A percentile compares a stretch with the other conserved stretches of the same genome.
Evolutionary conservation across 37 sponge, comb jelly and placozoan species (phyloP).

Genomic region (Theonella swinhoei): DNA sequence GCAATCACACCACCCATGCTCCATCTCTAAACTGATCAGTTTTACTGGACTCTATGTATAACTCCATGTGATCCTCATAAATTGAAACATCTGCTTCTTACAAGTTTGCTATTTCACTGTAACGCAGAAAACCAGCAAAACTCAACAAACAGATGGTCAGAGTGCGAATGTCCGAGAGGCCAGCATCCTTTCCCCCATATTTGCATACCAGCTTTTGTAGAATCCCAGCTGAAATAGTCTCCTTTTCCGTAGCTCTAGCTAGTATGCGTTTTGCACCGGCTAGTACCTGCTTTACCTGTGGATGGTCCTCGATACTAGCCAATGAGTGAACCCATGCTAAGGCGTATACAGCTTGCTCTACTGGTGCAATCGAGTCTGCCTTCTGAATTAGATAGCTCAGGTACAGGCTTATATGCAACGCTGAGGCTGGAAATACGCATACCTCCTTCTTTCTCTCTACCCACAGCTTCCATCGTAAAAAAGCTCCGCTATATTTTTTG

Average conservation of each 20-base stretch:
- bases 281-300: background rate
- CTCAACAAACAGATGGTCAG: background rate
- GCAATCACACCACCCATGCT: slow-evolving; percentile 21
- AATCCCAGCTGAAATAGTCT: slow-evolving; percentile 1
- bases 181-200: background rate
- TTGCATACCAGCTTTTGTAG: background rate
- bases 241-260: background rate
- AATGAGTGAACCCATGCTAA: background rate
- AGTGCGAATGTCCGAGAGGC: background rate
- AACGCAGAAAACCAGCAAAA: slow-evolving; percentile 11
- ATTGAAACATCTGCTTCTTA: slow-evolving; percentile 1
- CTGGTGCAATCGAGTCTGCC: slow-evolving; percentile 18
- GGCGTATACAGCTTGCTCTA: slow-evolving; percentile 16
- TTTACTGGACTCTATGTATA: slow-evolving; percentile 1
- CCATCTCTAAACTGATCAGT: slow-evolving; percentile 12
- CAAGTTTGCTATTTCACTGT: background rate
- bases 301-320: background rate
- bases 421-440: slow-evolving; percentile 8
- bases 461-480: slow-evolving; percentile 40
- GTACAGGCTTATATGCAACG: slow-evolving; percentile 26
- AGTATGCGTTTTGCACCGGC: slow-evolving; percentile 6
- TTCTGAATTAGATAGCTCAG: slow-evolving; percentile 9
- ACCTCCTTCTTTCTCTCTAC: slow-evolving; percentile 1
- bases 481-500: slow-evolving; percentile 47
- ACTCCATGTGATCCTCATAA: background rate